Percentiles rank a stretch among this genome's conserved stretches.
Evolutionary conservation across 1,140 invertebrate species (phyloP).

Genomic region (Saccostrea echinata): DNA sequence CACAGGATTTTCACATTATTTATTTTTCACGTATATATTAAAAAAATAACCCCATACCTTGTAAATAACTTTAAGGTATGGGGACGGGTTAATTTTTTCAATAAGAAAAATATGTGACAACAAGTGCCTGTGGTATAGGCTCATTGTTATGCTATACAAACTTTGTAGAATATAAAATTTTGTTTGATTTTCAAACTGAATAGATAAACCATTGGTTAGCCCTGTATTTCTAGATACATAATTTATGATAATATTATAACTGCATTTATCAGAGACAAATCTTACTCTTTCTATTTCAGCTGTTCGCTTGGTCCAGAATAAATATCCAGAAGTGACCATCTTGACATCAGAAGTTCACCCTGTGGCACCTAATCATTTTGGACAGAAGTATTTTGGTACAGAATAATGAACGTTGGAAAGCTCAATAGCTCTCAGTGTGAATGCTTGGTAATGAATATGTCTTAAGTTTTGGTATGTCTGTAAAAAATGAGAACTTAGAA

Average conservation of each 20-base stretch:
- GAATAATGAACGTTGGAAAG: constrained; percentile 84
- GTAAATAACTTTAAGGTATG: no score
- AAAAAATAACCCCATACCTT: no score
- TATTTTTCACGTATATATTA: no score
- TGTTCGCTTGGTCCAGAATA: constrained; percentile 90
- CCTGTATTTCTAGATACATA: no score
- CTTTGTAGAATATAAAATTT: no score
- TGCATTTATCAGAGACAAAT: background rate
- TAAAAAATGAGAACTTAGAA: background rate
- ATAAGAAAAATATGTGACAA: no score
- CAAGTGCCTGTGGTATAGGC: no score
- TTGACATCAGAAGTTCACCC: constrained; percentile 96
- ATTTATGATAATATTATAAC: background rate
- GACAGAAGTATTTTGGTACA: constrained; percentile 99
- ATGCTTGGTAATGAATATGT: background rate
- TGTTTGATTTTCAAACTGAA: no score
- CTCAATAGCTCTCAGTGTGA: background rate
- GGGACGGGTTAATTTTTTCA: no score
- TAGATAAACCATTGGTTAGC: no score
- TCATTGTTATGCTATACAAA: no score
- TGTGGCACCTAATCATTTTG: constrained; percentile 98
- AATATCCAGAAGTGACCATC: constrained; percentile 95
- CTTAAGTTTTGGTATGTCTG: background rate
- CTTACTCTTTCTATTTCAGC: constrained; percentile 82
- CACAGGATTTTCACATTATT: no score